Conservation (phyloP, 1,140 invertebrate species). For the Sipha flava region DNA sequence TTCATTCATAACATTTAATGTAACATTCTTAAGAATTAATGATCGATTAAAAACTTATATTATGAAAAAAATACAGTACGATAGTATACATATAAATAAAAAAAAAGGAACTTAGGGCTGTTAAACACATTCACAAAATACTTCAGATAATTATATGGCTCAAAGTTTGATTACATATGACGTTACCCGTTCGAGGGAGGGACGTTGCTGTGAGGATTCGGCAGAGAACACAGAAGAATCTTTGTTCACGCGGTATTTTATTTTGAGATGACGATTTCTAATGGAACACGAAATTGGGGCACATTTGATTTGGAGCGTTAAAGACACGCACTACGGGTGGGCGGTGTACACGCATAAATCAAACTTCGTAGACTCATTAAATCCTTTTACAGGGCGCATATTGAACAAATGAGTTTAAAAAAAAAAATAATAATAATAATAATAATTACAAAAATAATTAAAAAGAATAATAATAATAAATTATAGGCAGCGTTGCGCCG, state of each 20-base stretch:
- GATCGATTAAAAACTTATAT: not conserved
- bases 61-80: not conserved
- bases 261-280: too few species aligned
- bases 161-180: constrained; percentile 6
- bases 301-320: too few species aligned
- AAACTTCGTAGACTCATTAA: not conserved
- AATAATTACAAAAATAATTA: constrained; percentile 1
- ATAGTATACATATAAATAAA: not conserved
- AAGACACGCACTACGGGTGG: too few species aligned
- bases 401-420: not conserved
- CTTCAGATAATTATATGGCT: constrained; percentile 11
- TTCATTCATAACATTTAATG: not conserved
- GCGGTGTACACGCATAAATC: not conserved
- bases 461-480: constrained; percentile 10
- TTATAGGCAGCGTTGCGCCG: not conserved
- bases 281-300: too few species aligned
- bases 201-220: not conserved
- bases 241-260: too few species aligned
- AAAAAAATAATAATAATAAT: not conserved
- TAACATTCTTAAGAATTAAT: not conserved
- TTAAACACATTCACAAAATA: constrained; percentile 23
- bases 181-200: not conserved
- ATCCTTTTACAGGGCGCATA: not conserved
- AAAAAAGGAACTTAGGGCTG: constrained; percentile 19
- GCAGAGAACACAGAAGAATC: too few species aligned